phyloP scores from a whole-genome alignment of 1,140 invertebrate genomes.

The Aphaenogaster rudis region DNA sequence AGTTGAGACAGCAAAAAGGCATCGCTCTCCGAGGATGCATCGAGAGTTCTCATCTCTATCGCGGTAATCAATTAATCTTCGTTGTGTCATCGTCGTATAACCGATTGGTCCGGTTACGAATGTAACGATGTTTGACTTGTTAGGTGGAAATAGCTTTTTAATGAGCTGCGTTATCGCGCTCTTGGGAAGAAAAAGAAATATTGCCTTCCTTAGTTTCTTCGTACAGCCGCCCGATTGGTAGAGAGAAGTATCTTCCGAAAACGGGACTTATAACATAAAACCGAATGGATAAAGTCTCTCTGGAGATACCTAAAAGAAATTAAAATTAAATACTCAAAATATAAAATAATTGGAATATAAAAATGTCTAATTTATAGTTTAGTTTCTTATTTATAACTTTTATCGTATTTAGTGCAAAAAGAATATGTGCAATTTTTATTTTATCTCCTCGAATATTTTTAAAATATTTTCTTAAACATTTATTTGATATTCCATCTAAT shows the following conservation, averaged over 20 bases:
- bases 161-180: slow-evolving; percentile 33
- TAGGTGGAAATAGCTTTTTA: slow-evolving; percentile 40
- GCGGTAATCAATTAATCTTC: slow-evolving; percentile 68
- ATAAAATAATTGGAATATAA: neutral
- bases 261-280: neutral
- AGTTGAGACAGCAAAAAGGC: slow-evolving; percentile 38
- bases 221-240: neutral
- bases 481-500: neutral
- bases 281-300: neutral
- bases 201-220: neutral
- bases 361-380: neutral
- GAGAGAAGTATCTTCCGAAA: neutral
- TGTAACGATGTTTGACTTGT: slow-evolving; percentile 40
- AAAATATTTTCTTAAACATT: neutral
- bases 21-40: slow-evolving; percentile 31
- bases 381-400: neutral
- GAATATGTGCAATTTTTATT: neutral
- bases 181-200: neutral
- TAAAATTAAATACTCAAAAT: neutral
- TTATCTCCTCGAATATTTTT: neutral
- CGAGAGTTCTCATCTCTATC: slow-evolving; percentile 37
- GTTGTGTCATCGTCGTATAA: slow-evolving; percentile 46
- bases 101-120: slow-evolving; percentile 29
- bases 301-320: neutral
- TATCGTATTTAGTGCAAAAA: neutral